phyloP scores from a whole-genome alignment of 53 echinoderm and acorn worm species.

The Hippasteria phrygiana region DNA sequence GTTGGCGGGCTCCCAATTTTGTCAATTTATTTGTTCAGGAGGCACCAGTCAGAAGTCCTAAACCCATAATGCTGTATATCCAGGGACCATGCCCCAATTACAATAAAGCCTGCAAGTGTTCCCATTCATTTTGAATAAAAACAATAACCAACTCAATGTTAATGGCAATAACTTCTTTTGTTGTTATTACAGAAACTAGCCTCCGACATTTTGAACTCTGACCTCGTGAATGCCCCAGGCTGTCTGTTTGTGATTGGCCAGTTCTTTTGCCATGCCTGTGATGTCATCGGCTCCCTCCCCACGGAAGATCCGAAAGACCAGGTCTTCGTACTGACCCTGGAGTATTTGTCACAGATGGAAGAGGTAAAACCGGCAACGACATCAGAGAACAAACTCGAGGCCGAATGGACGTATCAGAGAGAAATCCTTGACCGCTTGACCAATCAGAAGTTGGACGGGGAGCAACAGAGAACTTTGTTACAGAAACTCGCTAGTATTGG shows the following conservation, averaged over 20 bases:
- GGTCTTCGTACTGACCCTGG: conserved; percentile 46
- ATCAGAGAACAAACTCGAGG: neutral
- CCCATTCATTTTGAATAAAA: no score
- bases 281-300: conserved; percentile 50
- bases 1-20: no score
- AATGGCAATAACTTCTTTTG: neutral
- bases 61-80: no score
- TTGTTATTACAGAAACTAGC: conserved; percentile 35
- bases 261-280: conserved; percentile 61
- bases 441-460: conserved; percentile 38
- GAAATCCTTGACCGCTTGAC: conserved; percentile 20
- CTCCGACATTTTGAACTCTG: conserved; percentile 34
- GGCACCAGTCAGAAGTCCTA: no score
- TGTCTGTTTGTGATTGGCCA: conserved; percentile 61
- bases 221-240: conserved; percentile 16
- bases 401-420: conserved; percentile 56
- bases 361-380: neutral
- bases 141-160: no score
- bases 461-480: conserved; percentile 48
- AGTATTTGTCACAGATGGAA: conserved; percentile 44
- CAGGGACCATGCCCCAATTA: no score
- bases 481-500: conserved; percentile 42
- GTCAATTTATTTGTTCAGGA: no score
- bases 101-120: no score
- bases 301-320: conserved; percentile 54